Percentiles rank a stretch among this genome's conserved stretches.
phyloP scores from a whole-genome alignment of 2,113 vertebrate species.

The Orcinus orca region DNA sequence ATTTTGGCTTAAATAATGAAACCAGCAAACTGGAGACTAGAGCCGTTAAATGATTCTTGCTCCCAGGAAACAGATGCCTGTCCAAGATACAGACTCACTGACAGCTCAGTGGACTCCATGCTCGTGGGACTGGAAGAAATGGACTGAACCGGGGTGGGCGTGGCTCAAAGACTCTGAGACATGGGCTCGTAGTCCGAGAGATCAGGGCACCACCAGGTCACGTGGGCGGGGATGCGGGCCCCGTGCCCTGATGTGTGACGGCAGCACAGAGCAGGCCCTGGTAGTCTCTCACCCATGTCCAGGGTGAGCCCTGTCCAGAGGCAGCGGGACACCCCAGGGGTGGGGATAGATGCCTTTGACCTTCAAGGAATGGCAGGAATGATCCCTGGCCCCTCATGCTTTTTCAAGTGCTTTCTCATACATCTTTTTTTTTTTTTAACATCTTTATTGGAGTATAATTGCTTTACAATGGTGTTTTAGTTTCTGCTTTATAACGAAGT shows the following conservation, averaged over 20 bases:
- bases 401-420: rapidly evolving
- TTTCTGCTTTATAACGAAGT: too few species aligned
- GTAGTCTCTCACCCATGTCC: background rate
- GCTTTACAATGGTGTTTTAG: too few species aligned
- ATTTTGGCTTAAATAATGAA: conserved; percentile 74
- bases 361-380: background rate
- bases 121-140: background rate
- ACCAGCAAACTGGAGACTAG: conserved; percentile 64
- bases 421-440: background rate
- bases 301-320: background rate
- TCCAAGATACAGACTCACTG: background rate
- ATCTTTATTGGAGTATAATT: too few species aligned
- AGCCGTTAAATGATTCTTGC: conserved; percentile 49
- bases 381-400: rapidly evolving
- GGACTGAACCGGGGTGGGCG: rapidly evolving
- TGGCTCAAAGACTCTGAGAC: rapidly evolving
- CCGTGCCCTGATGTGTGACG: rapidly evolving
- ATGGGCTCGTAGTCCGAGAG: background rate
- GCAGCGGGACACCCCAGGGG: background rate
- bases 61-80: conserved; percentile 46
- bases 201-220: rapidly evolving
- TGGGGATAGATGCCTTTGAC: rapidly evolving
- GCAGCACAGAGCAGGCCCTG: background rate
- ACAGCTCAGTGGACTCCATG: background rate
- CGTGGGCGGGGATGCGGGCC: rapidly evolving